These are phyloP conservation scores for Drosophila sordidapex DNA, from an alignment of 2,888 invertebrate species.

Conservation along the genomic window DNA sequence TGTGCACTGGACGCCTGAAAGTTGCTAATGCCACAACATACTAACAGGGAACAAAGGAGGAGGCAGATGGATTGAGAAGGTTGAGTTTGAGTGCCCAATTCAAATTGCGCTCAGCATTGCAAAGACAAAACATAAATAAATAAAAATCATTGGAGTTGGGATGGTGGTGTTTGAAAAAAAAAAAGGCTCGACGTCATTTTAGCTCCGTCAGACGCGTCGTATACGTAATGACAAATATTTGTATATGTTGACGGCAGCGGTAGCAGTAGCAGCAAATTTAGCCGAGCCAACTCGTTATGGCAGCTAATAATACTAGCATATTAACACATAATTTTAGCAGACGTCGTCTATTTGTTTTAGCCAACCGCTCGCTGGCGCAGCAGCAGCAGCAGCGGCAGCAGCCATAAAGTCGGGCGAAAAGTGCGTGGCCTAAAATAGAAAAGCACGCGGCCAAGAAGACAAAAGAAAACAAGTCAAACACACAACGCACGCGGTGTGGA, in stretches of 20 bases:
- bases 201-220: conserved; percentile 53
- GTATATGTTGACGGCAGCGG: conserved; percentile 30
- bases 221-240: conserved; percentile 70
- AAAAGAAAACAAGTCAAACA: conserved; percentile 31
- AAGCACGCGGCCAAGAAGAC: conserved; percentile 35
- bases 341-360: conserved; percentile 67
- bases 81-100: conserved; percentile 54
- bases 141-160: not conserved
- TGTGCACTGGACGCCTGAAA: conserved; percentile 25
- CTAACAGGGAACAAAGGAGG: not conserved
- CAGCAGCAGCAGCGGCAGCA: conserved; percentile 8
- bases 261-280: conserved; percentile 18
- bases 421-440: conserved; percentile 68
- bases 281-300: conserved; percentile 51
- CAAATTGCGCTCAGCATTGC: conserved; percentile 58
- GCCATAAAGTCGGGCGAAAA: conserved; percentile 49
- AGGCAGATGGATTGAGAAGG: not conserved
- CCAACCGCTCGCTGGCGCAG: conserved; percentile 23
- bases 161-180: not conserved
- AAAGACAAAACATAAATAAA: conserved; percentile 22
- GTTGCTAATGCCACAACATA: conserved; percentile 33
- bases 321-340: conserved; percentile 76
- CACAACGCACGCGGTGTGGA: not conserved
- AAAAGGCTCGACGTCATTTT: conserved; percentile 35
- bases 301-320: conserved; percentile 78